Base-by-base conservation (phyloP, 2,113 vertebrate genomes). In the Calidris pugnax region DNA sequence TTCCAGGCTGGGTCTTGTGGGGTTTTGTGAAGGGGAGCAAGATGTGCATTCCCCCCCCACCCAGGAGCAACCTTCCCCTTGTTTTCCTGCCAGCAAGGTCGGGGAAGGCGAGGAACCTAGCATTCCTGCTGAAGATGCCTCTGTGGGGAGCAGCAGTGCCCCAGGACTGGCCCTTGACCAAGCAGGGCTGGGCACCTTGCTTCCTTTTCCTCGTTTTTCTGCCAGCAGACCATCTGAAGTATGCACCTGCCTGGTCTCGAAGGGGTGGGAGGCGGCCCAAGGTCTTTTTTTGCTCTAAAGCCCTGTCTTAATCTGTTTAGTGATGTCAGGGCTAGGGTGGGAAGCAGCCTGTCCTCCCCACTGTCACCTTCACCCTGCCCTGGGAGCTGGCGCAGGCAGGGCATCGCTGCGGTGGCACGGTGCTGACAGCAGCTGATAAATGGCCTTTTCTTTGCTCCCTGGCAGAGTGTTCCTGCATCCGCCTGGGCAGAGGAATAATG, bases 321-420 rank as follows among this genome's bases (percentile, higher is more conserved):
- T 12, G 33, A 14, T 4, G 2, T 51, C 8, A 5, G 47, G 50
- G 15, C 13, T 48, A 35, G 15, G 12, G 5, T 41, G 20, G 37
- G 28, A 76, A 77, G 39, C 11, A n/a, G 22, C 26, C 22, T 32
- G 3, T 60, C 7, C 26, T 27, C 10, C 13, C 7, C 8, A 0
- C 7, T 11, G 15, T 48, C 57, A 37, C 37, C 2, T 4, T 64
- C n/a, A 22, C 12, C n/a, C 14, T 74, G 17, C 16, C 30, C 2
- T 17, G 39, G 43, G 27, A 67, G 17, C 51, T 45, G 10, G 19
- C 17, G 14, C 28, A 41, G 50, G 33, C 35, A 50, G 33, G 68
- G 23, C 14, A 51, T 32, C 0, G 0, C 59, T 0, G 9, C 0
- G 0, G 55, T 22, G 60, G 56, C 60, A 18, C 9, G 2, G 13